These are phyloP conservation scores for Drosophila eugracilis DNA, from an alignment of 1,140 invertebrate genomes.

Conservation along the genomic window DNA sequence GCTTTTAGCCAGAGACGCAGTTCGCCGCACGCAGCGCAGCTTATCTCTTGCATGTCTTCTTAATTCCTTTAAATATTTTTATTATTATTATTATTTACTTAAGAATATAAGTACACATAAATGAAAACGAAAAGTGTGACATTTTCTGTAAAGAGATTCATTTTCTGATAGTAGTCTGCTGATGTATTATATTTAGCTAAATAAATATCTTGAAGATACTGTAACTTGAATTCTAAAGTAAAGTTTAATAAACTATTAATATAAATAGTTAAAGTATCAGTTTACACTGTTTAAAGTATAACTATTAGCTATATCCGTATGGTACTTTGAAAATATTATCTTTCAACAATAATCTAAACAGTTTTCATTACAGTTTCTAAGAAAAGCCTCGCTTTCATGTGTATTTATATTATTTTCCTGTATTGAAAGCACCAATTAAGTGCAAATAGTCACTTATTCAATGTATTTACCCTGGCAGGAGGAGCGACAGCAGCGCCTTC, in stretches of 20 bases:
- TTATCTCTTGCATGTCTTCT: constrained; percentile 16
- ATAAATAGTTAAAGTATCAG: no score
- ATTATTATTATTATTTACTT: neutral
- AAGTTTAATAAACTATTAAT: no score
- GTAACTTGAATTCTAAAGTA: no score
- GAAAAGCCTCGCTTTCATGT: neutral
- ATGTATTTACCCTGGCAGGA: constrained; percentile 87
- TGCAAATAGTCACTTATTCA: neutral
- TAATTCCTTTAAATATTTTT: neutral
- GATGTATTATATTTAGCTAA: no score
- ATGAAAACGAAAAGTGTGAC: neutral
- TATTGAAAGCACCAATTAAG: neutral
- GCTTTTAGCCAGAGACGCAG: constrained; percentile 20
- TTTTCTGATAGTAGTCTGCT: no score
- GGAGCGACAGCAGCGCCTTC: constrained; percentile 92
- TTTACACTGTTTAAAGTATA: neutral
- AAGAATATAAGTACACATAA: neutral
- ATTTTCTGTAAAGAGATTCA: no score
- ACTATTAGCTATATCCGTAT: neutral
- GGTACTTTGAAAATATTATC: neutral
- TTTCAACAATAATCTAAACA: neutral
- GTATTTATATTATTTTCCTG: constrained; percentile 6
- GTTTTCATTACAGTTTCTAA: neutral
- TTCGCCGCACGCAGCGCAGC: constrained; percentile 9
- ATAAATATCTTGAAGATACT: no score